Conservation (phyloP, 2,888 invertebrate species). For the Gibbula magus region DNA sequence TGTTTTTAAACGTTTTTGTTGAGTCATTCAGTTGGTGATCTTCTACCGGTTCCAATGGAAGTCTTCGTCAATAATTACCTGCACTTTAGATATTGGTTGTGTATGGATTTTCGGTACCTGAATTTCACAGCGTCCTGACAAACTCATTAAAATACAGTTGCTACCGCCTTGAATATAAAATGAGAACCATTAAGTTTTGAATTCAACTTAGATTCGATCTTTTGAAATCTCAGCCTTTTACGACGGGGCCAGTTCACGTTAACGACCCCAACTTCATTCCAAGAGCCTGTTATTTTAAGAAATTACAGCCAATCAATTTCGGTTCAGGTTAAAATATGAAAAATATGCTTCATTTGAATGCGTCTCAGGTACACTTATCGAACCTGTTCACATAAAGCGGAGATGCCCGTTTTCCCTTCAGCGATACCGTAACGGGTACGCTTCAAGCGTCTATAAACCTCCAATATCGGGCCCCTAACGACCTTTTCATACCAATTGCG, state of each 20-base stretch:
- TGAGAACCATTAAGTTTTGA: no score
- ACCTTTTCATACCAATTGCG: constrained; percentile 14
- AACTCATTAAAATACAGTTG: no score
- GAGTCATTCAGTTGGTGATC: no score
- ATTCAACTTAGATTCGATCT: no score
- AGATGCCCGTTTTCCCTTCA: neutral
- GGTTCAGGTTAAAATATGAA: neutral
- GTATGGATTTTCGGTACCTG: no score
- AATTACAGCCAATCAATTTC: neutral
- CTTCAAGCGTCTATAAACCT: neutral
- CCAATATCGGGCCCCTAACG: neutral
- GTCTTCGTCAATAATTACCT: no score
- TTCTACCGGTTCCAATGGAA: no score
- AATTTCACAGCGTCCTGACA: no score
- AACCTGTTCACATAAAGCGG: neutral
- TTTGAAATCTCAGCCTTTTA: neutral
- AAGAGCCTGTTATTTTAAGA: neutral
- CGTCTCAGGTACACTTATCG: constrained; percentile 1
- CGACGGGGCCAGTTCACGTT: neutral
- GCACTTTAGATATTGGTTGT: no score
- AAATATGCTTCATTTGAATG: neutral
- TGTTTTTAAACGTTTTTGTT: no score
- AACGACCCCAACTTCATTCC: constrained; percentile 1
- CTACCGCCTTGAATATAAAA: no score
- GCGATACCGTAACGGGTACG: constrained; percentile 2